These are phyloP conservation scores for Trochalopteron elliotii DNA, from an alignment of 2,113 vertebrate species.

Conservation along the genomic window DNA sequence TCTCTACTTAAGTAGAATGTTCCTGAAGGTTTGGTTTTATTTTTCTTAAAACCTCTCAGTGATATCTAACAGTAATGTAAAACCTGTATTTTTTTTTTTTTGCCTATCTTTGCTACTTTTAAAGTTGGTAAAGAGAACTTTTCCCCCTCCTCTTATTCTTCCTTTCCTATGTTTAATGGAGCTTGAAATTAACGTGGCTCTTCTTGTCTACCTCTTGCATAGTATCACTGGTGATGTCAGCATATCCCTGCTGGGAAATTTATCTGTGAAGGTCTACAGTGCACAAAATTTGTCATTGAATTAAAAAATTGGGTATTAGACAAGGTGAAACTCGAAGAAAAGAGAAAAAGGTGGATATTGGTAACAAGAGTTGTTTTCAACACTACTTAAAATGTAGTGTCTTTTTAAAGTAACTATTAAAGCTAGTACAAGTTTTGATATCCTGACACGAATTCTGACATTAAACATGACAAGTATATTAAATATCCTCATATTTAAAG, in stretches of 20 bases:
- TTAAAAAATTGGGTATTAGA: background rate
- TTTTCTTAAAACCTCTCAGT: background rate
- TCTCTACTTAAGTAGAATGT: background rate
- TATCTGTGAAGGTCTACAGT: background rate
- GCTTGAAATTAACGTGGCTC: constrained; percentile 45
- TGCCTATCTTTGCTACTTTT: background rate
- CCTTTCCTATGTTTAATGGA: constrained; percentile 34
- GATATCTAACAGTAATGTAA: background rate
- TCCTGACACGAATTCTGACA: background rate
- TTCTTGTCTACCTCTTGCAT: constrained; percentile 3
- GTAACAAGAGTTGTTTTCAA: background rate
- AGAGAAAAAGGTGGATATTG: background rate
- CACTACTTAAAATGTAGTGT: background rate
- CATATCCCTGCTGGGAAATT: constrained; percentile 8
- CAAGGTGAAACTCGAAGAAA: background rate
- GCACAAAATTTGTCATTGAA: background rate
- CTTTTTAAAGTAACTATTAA: background rate
- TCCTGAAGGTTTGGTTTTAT: background rate
- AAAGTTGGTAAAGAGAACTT: background rate
- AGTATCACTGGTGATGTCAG: constrained; percentile 22
- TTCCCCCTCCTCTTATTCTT: background rate
- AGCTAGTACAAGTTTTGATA: background rate
- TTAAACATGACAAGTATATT: background rate
- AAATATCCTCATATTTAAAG: background rate
- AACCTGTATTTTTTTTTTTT: background rate